phyloP scores from a whole-genome alignment of 1,140 invertebrate species.

The Bombus picipes region DNA sequence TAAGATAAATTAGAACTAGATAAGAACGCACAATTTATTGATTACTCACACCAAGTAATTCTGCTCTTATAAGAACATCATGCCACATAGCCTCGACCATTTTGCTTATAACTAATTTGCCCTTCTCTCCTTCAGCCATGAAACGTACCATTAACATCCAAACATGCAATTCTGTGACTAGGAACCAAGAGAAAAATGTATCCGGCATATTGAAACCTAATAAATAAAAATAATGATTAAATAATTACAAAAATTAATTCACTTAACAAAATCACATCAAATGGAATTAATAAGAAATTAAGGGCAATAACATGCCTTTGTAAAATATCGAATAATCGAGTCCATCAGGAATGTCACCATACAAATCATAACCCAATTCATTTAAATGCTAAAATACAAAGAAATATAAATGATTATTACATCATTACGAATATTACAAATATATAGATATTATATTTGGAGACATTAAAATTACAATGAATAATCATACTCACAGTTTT shows the following conservation, averaged over 20 bases:
- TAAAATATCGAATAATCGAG: constrained; percentile 56
- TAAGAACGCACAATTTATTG: constrained; percentile 4
- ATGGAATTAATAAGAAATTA: not conserved
- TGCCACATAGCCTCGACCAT: constrained; percentile 91
- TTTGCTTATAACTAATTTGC: constrained; percentile 87
- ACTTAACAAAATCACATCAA: not conserved
- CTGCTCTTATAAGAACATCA: constrained; percentile 88
- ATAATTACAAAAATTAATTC: not conserved
- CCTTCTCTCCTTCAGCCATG: constrained; percentile 89
- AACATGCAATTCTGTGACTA: constrained; percentile 91
- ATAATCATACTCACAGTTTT: constrained; percentile 30
- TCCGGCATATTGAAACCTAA: constrained; percentile 88
- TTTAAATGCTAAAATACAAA: constrained; percentile 39
- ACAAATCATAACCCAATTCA: not conserved
- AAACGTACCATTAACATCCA: constrained; percentile 91
- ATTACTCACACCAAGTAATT: constrained; percentile 87
- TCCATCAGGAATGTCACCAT: constrained; percentile 31
- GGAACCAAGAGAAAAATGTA: constrained; percentile 92
- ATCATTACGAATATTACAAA: not conserved
- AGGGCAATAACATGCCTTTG: constrained; percentile 47
- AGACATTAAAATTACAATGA: not conserved
- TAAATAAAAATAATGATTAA: constrained; percentile 72
- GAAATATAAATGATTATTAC: not conserved
- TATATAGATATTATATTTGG: not conserved
- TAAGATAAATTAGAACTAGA: not conserved